phyloP scores from a whole-genome alignment of 1,140 invertebrate genomes.

The Steinernema feltiae region DNA sequence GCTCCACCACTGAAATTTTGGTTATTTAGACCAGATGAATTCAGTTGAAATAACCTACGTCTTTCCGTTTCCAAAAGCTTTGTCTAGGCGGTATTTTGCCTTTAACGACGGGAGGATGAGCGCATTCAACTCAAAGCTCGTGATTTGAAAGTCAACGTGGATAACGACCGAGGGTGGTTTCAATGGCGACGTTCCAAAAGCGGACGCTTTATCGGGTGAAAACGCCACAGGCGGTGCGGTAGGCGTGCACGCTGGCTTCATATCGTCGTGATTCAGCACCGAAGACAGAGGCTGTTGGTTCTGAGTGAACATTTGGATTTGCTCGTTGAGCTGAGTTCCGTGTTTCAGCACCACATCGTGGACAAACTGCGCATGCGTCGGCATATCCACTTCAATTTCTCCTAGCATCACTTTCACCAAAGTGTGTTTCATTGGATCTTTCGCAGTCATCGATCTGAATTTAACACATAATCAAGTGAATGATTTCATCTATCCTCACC shows the following conservation, averaged over 20 bases:
- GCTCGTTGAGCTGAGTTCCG: constrained; percentile 21
- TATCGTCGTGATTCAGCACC: not conserved
- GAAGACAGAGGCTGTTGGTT: constrained; percentile 18
- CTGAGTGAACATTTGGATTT: constrained; percentile 25
- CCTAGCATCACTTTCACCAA: constrained; percentile 26
- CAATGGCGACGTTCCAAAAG: not conserved
- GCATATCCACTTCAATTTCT: constrained; percentile 47
- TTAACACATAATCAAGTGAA: no score
- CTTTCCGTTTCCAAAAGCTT: constrained; percentile 32
- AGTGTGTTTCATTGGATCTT: constrained; percentile 8
- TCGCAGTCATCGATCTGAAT: not conserved
- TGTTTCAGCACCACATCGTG: constrained; percentile 47
- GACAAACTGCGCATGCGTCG: constrained; percentile 51
- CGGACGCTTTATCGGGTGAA: not conserved
- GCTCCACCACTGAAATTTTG: constrained; percentile 58
- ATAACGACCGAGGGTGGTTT: constrained; percentile 15
- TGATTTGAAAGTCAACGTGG: constrained; percentile 44
- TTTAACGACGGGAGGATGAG: constrained; percentile 82
- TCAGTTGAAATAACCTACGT: constrained; percentile 36
- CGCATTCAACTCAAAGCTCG: constrained; percentile 48
- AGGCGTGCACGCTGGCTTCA: constrained; percentile 30
- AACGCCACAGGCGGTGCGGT: constrained; percentile 27
- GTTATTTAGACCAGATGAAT: constrained; percentile 81
- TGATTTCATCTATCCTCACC: no score
- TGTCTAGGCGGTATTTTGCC: constrained; percentile 72